Conservation (phyloP, 2,113 vertebrate genomes). For the Centropus unirufus region DNA sequence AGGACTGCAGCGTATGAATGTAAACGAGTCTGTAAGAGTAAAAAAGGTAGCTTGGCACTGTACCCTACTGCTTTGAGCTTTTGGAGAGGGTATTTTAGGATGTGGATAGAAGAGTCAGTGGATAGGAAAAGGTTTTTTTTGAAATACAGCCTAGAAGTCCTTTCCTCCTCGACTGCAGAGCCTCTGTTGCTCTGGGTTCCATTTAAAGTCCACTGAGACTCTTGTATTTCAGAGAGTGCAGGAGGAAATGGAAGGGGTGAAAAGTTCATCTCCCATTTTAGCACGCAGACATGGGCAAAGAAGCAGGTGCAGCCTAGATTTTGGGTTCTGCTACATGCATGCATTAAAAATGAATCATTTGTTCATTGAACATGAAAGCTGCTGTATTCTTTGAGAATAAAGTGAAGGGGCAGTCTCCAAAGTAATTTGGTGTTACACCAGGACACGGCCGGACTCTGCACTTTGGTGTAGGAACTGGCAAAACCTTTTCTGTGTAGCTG, state of each 20-base stretch:
- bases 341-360: conserved; percentile 22
- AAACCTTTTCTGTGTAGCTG: background rate
- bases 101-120: background rate
- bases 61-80: background rate
- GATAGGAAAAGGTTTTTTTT: background rate
- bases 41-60: background rate
- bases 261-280: conserved; percentile 39
- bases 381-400: background rate
- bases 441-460: background rate
- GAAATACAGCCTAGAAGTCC: background rate
- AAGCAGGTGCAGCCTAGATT: conserved; percentile 36
- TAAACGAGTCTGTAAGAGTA: background rate
- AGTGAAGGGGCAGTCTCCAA: background rate
- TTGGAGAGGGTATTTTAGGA: background rate
- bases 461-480: background rate
- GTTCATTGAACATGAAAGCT: background rate
- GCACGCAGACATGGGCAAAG: background rate
- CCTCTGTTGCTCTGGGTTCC: conserved; percentile 8
- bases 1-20: background rate
- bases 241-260: background rate
- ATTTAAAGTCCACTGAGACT: conserved; percentile 54
- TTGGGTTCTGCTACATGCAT: background rate
- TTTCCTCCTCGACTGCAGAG: background rate
- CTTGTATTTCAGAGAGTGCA: background rate
- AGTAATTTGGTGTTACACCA: background rate